Percentiles rank a stretch among this genome's conserved stretches.
phyloP scores from a whole-genome alignment of 2,113 vertebrate genomes.

The Myiozetetes cayanensis region DNA sequence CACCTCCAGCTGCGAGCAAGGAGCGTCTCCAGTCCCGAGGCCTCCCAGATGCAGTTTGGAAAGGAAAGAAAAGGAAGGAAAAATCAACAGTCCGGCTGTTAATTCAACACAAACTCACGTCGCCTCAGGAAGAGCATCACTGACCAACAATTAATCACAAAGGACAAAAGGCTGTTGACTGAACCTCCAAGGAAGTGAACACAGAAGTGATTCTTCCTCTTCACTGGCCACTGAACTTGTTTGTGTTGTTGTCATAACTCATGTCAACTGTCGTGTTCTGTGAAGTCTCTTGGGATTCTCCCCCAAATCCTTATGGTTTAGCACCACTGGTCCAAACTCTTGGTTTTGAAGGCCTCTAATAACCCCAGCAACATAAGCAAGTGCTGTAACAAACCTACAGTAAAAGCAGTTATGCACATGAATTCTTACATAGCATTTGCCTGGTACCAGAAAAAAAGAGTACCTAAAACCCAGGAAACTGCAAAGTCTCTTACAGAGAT shows the following conservation, averaged over 20 bases:
- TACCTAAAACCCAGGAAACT: not conserved
- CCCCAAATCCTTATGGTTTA: not conserved
- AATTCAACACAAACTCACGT: not conserved
- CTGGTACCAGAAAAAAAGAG: not conserved
- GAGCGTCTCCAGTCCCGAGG: not conserved
- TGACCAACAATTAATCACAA: not conserved
- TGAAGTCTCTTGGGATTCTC: not conserved
- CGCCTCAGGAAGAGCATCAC: not conserved
- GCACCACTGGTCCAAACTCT: not conserved
- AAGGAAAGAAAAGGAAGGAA: not conserved
- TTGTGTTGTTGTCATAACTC: not conserved
- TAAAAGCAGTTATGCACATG: not conserved
- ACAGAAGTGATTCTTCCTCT: not conserved
- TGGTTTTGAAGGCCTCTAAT: not conserved
- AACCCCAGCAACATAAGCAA: not conserved
- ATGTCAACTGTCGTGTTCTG: not conserved
- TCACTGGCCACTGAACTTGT: not conserved
- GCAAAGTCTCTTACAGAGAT: not conserved
- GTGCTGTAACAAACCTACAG: not conserved
- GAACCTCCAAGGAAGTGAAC: not conserved
- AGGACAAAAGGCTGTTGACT: not conserved
- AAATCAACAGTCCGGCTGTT: not conserved
- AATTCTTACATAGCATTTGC: not conserved
- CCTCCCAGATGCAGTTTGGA: not conserved
- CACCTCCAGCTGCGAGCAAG: not conserved